Evolutionary conservation across 2,888 invertebrate species (phyloP).

Genomic region (Sclerodermus sp.): DNA sequence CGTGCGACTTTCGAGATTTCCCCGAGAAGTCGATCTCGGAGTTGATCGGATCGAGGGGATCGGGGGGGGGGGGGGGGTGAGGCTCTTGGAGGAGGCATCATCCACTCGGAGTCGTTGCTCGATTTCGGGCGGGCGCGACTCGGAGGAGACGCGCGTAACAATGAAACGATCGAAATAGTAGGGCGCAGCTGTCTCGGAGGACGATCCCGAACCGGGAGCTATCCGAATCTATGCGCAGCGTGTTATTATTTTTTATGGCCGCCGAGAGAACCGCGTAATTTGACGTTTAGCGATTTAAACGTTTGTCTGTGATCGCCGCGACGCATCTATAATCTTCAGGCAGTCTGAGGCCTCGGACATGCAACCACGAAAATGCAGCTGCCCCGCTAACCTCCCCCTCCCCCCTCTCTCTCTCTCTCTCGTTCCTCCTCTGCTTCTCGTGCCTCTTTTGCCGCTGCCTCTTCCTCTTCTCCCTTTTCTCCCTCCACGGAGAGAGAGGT

Average conservation of each 20-base stretch:
- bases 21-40: too few species aligned
- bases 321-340: conserved; percentile 52
- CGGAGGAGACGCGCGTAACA: too few species aligned
- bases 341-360: conserved; percentile 37
- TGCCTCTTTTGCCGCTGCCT: background rate
- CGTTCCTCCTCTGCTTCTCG: conserved; percentile 1
- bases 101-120: too few species aligned
- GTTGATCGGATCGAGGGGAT: too few species aligned
- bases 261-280: conserved; percentile 41
- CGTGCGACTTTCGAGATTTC: too few species aligned
- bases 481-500: too few species aligned
- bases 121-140: too few species aligned
- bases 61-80: too few species aligned
- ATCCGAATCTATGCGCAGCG: conserved; percentile 38
- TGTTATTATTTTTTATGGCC: conserved; percentile 52
- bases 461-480: too few species aligned
- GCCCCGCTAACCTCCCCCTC: conserved; percentile 20
- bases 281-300: conserved; percentile 55
- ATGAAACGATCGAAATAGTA: too few species aligned
- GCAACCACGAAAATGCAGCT: conserved; percentile 49
- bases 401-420: conserved; percentile 7
- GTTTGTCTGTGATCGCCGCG: conserved; percentile 54
- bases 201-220: conserved; percentile 27
- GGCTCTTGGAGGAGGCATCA: too few species aligned
- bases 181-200: conserved; percentile 24